Conservation (phyloP, 2,113 vertebrate species). For the Zonotrichia leucophrys region DNA sequence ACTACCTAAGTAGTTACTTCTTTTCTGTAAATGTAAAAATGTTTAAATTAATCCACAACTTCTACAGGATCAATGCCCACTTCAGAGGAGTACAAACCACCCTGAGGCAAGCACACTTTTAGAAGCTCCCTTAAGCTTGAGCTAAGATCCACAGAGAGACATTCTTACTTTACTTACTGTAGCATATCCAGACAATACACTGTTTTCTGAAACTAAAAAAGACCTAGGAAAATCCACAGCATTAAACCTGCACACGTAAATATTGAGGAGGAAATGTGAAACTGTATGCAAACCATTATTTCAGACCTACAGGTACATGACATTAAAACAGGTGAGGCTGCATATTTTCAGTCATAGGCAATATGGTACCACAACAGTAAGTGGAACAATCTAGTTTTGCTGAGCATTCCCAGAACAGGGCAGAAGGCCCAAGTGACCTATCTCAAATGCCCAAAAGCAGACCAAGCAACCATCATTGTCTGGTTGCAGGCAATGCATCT, state of each 20-base stretch:
- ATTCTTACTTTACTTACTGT: neutral
- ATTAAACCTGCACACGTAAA: neutral
- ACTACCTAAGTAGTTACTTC: neutral
- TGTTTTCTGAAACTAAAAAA: neutral
- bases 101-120: neutral
- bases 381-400: neutral
- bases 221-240: neutral
- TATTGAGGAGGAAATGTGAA: neutral
- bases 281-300: neutral
- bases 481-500: neutral
- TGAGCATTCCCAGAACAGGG: neutral
- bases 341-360: neutral
- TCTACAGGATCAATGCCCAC: neutral
- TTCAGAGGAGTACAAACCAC: neutral
- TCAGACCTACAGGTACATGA: neutral
- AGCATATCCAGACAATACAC: fast-evolving
- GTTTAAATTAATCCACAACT: neutral
- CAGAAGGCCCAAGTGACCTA: neutral
- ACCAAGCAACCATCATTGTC: neutral
- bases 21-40: neutral
- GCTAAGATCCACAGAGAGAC: neutral
- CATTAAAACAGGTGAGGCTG: neutral
- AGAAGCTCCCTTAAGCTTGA: neutral
- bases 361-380: neutral
- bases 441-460: neutral